A percentile compares a stretch with the other conserved stretches of the same genome.
These are phyloP conservation scores for Enteromius argenteus DNA, from an alignment of 2,797 vertebrate species.

Conservation along the genomic window DNA sequence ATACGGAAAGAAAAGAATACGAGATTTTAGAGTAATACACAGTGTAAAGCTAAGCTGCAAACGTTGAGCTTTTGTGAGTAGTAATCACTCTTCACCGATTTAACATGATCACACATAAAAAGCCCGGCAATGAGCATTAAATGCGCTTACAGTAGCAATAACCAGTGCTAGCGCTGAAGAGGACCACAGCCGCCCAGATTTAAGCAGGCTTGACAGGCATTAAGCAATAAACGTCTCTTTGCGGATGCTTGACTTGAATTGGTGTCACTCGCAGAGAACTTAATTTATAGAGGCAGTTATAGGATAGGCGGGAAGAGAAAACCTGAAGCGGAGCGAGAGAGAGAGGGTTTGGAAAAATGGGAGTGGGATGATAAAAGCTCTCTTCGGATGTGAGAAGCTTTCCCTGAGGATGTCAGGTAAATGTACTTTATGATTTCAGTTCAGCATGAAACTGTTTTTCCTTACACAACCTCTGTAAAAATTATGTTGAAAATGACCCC, in stretches of 20 bases:
- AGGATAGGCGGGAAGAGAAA: conserved; percentile 2
- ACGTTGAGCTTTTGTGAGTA: conserved; percentile 17
- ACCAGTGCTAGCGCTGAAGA: conserved; percentile 23
- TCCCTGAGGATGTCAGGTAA: conserved; percentile 15
- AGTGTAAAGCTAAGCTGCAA: conserved; percentile 23
- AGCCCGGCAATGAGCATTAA: conserved; percentile 44
- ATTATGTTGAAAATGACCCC: neutral
- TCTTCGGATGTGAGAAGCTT: neutral
- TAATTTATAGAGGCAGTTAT: conserved; percentile 54
- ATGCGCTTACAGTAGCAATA: conserved; percentile 51
- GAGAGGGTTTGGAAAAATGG: conserved; percentile 19
- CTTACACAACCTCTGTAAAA: neutral
- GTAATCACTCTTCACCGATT: conserved; percentile 41
- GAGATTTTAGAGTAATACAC: conserved; percentile 7
- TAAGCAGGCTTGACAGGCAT: conserved; percentile 52
- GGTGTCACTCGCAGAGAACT: conserved; percentile 47
- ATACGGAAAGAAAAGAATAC: neutral
- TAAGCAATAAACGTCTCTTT: conserved; percentile 59
- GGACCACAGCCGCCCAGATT: conserved; percentile 35
- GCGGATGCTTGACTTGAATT: conserved; percentile 60
- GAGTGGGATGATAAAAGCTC: conserved; percentile 30
- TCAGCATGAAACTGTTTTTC: neutral
- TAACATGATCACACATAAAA: conserved; percentile 49
- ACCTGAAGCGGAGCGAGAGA: conserved; percentile 8
- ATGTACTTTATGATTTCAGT: conserved; percentile 8